A percentile compares a stretch with the other conserved stretches of the same genome.
phyloP scores from a whole-genome alignment of 2,888 invertebrate genomes.

The Cerceris ruficornis region DNA sequence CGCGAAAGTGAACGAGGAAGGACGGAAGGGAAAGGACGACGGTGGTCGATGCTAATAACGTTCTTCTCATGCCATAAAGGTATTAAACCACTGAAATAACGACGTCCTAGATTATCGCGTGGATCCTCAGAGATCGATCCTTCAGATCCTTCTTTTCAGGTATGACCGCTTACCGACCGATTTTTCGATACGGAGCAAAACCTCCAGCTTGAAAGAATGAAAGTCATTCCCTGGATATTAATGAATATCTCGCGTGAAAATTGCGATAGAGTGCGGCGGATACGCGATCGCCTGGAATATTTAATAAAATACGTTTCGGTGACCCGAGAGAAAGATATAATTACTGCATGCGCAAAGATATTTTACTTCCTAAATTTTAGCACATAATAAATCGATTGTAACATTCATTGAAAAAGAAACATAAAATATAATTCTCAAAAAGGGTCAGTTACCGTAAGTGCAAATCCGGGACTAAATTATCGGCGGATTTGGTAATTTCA shows the following conservation, averaged over 20 bases:
- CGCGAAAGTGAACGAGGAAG: slow-evolving; percentile 77
- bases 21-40: slow-evolving; percentile 62
- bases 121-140: slow-evolving; percentile 53
- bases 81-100: slow-evolving; percentile 77
- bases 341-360: no score
- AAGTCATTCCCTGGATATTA: not conserved
- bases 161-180: slow-evolving; percentile 8
- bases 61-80: slow-evolving; percentile 76
- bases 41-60: slow-evolving; percentile 78
- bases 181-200: slow-evolving; percentile 7
- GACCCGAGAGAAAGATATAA: no score
- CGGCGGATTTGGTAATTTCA: no score
- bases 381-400: no score
- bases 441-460: no score
- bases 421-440: no score
- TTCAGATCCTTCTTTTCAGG: slow-evolving; percentile 42
- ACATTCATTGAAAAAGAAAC: no score
- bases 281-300: not conserved
- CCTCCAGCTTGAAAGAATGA: slow-evolving; percentile 3
- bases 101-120: slow-evolving; percentile 67
- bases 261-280: not conserved
- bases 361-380: no score
- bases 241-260: not conserved
- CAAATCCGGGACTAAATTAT: no score
- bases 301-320: not conserved